Percentiles rank a stretch among this genome's conserved stretches.
Conservation (phyloP, 2,797 vertebrate species). For the Chaunax sp. region DNA sequence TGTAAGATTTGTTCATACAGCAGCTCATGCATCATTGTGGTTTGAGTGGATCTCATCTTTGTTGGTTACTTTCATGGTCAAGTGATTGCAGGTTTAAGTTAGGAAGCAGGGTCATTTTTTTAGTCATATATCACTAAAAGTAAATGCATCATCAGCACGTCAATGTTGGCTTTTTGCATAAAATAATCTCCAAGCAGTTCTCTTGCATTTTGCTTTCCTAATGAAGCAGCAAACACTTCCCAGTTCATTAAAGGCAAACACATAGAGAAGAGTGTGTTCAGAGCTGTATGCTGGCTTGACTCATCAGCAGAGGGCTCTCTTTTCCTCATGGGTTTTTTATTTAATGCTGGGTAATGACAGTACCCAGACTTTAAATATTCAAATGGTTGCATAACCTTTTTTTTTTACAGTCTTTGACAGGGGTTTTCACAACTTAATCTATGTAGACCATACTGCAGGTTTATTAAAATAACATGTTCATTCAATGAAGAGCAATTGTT, state of each 20-base stretch:
- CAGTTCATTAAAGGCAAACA: conserved; percentile 27
- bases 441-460: background rate
- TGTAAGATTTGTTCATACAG: conserved; percentile 50
- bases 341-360: background rate
- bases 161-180: background rate
- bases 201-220: background rate
- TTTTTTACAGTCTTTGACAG: background rate
- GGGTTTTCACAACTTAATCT: conserved; percentile 1
- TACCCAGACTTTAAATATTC: background rate
- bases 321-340: conserved; percentile 43
- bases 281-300: conserved; percentile 8
- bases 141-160: conserved; percentile 16
- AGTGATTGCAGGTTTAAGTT: conserved; percentile 44
- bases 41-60: conserved; percentile 38
- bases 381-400: background rate
- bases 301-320: conserved; percentile 73
- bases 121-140: background rate
- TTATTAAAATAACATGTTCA: background rate
- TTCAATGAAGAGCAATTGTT: no score
- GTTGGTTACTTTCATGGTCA: conserved; percentile 53
- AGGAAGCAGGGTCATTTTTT: conserved; percentile 18
- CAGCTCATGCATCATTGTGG: conserved; percentile 43
- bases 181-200: background rate
- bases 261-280: background rate
- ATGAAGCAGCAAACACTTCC: conserved; percentile 43